Conservation (phyloP, 2,888 invertebrate species). For the Antheraea assamensis region DNA sequence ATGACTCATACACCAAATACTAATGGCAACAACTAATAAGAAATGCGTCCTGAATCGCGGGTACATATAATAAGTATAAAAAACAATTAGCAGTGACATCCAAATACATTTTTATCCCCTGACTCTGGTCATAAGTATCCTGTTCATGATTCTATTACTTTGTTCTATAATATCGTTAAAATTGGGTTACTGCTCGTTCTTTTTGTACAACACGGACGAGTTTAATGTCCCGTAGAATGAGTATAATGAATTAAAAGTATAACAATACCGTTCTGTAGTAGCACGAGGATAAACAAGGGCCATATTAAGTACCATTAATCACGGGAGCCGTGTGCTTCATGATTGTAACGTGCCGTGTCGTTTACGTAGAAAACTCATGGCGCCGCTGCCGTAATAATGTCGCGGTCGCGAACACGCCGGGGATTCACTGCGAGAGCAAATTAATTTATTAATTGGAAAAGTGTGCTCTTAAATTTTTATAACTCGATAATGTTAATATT, state of each 20-base stretch:
- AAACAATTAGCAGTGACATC: not conserved
- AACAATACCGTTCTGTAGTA: not conserved
- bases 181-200: not conserved
- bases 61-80: too few relatives aligned
- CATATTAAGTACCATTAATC: slow-evolving; percentile 50
- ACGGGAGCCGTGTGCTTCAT: slow-evolving; percentile 48
- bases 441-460: not conserved
- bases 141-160: not conserved
- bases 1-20: too few relatives aligned
- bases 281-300: slow-evolving; percentile 27
- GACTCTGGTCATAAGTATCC: not conserved
- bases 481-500: not conserved
- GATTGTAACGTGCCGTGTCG: slow-evolving; percentile 51
- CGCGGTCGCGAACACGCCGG: not conserved
- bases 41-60: too few relatives aligned
- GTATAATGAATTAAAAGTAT: slow-evolving; percentile 3
- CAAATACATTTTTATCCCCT: not conserved
- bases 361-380: slow-evolving; percentile 47
- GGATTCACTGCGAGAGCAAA: not conserved
- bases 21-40: too few relatives aligned
- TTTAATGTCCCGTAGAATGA: not conserved
- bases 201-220: not conserved
- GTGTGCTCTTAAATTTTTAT: not conserved
- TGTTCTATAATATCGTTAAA: not conserved
- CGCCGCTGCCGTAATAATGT: slow-evolving; percentile 21